Percentiles rank a stretch among this genome's conserved stretches.
Evolutionary conservation across 2,888 invertebrate genomes (phyloP).

Genomic region (Sphaerophoria rueppellii): DNA sequence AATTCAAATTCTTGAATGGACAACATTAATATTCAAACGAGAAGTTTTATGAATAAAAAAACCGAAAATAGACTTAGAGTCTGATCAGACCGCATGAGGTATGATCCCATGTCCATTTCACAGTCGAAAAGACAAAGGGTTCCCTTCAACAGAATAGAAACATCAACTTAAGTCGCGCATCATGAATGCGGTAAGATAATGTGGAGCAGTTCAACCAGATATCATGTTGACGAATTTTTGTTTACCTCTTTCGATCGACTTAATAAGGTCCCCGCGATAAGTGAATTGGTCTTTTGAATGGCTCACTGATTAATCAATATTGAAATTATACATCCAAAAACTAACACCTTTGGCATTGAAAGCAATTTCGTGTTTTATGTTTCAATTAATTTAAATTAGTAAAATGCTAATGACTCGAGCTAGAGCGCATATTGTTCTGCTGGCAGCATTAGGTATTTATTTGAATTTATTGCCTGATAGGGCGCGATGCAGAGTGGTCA

Average conservation of each 20-base stretch:
- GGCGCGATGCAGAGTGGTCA: conserved; percentile 52
- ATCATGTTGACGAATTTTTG: conserved; percentile 63
- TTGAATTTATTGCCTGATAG: conserved; percentile 62
- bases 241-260: conserved; percentile 60
- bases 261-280: conserved; percentile 28
- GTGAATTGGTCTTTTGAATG: conserved; percentile 37
- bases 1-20: conserved; percentile 56
- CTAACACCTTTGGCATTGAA: conserved; percentile 64
- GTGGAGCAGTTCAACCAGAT: conserved; percentile 66
- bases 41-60: conserved; percentile 37
- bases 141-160: conserved; percentile 54
- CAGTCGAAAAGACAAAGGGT: conserved; percentile 52
- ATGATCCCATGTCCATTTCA: conserved; percentile 24
- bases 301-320: conserved; percentile 62
- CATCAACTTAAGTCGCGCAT: conserved; percentile 68
- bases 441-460: conserved; percentile 16
- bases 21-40: conserved; percentile 28
- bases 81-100: background rate
- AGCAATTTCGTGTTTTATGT: conserved; percentile 73
- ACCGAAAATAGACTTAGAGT: conserved; percentile 25
- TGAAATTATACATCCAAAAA: conserved; percentile 17
- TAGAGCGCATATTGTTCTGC: conserved; percentile 7
- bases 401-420: conserved; percentile 54
- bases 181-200: conserved; percentile 34
- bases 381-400: conserved; percentile 73